Evolutionary conservation across 2,113 vertebrate species (phyloP).

Genomic region (Notechis scutatus): DNA sequence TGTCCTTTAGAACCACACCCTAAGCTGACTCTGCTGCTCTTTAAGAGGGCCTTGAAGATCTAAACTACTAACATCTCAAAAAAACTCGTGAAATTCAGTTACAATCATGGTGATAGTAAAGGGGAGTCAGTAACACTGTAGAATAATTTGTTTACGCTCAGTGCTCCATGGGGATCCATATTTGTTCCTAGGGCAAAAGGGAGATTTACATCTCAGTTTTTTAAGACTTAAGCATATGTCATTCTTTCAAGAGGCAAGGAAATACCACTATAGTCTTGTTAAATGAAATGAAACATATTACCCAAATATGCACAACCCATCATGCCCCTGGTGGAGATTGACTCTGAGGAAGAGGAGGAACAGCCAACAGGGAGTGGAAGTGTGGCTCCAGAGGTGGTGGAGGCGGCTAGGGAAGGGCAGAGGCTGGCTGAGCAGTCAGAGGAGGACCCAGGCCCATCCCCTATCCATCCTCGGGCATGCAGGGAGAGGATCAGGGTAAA

Average conservation of each 20-base stretch:
- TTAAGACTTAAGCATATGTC: neutral
- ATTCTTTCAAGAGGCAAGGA: neutral
- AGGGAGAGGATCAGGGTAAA: too few species aligned
- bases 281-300: neutral
- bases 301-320: neutral
- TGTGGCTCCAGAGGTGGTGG: too few species aligned
- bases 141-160: neutral
- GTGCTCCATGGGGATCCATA: too few species aligned
- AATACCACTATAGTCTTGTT: neutral
- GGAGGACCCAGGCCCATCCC: too few species aligned
- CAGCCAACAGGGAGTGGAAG: too few species aligned
- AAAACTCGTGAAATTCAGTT: neutral
- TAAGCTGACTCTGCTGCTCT: neutral
- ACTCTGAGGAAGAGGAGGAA: too few species aligned
- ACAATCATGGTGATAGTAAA: neutral
- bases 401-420: too few species aligned
- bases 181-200: neutral
- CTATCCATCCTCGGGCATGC: too few species aligned
- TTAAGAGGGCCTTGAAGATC: neutral
- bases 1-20: neutral
- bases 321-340: too few species aligned
- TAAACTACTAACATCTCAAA: neutral
- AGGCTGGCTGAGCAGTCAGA: too few species aligned
- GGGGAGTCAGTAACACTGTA: neutral
- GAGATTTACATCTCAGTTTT: neutral